phyloP scores from a whole-genome alignment of 1,140 invertebrate species.

The Drosophila obscura region DNA sequence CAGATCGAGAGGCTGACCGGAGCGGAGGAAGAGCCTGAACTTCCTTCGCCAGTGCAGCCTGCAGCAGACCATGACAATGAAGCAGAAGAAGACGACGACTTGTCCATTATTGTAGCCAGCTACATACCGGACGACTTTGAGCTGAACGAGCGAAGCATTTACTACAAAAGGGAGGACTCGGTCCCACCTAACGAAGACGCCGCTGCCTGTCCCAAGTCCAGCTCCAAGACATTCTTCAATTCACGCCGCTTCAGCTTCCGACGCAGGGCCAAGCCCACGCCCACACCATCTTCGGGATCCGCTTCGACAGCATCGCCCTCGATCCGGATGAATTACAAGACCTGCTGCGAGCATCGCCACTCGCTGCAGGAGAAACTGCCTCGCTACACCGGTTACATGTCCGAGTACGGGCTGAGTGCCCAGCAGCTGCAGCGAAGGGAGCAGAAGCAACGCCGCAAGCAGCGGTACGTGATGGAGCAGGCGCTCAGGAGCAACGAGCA shows the following conservation, averaged over 20 bases:
- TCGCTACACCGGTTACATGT: constrained; percentile 79
- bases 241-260: constrained; percentile 72
- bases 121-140: constrained; percentile 76
- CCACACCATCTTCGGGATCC: constrained; percentile 23
- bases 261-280: constrained; percentile 41
- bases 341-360: constrained; percentile 80
- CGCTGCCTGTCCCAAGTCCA: constrained; percentile 39
- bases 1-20: constrained; percentile 59
- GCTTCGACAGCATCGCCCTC: constrained; percentile 41
- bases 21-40: constrained; percentile 3
- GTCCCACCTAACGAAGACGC: neutral
- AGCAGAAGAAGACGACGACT: constrained; percentile 67
- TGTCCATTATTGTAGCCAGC: constrained; percentile 79
- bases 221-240: constrained; percentile 62
- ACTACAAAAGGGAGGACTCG: constrained; percentile 55
- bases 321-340: constrained; percentile 75
- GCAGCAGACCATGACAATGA: neutral
- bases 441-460: constrained; percentile 55
- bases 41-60: neutral
- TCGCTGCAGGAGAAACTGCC: constrained; percentile 73
- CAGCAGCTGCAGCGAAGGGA: constrained; percentile 75
- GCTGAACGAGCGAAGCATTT: constrained; percentile 70
- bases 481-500: constrained; percentile 70
- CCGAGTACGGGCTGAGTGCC: constrained; percentile 78
- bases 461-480: constrained; percentile 65